phyloP scores from a whole-genome alignment of 2,888 invertebrate genomes.

The Eupithecia tripunctaria region DNA sequence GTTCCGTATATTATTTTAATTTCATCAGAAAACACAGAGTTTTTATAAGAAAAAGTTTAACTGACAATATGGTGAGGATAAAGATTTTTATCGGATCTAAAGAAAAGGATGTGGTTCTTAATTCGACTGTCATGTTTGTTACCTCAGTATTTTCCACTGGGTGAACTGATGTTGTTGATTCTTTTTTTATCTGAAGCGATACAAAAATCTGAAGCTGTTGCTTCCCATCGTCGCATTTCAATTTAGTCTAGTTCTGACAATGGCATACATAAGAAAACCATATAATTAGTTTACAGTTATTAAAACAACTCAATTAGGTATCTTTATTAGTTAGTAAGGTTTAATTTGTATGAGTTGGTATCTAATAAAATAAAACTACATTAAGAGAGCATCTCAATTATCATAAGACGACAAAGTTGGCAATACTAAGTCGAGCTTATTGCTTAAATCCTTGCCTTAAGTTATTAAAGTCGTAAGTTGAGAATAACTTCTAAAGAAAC shows the following conservation, averaged over 20 bases:
- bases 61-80: neutral
- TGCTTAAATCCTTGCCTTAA: slow-evolving; percentile 1
- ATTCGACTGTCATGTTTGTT: no score
- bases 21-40: neutral
- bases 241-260: no score
- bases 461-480: neutral
- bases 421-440: neutral
- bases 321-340: neutral
- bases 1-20: slow-evolving; percentile 20
- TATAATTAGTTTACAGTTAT: no score
- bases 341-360: neutral
- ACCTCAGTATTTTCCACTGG: no score
- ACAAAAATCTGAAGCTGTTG: no score
- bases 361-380: neutral
- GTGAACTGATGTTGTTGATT: no score
- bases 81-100: no score
- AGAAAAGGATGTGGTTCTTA: no score
- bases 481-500: neutral
- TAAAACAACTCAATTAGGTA: no score
- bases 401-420: neutral
- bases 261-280: no score
- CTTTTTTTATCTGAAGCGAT: no score
- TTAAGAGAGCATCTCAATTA: neutral
- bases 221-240: no score
- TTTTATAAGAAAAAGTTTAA: neutral